Evolutionary conservation across 1,140 invertebrate genomes (phyloP), one percentile per base, ranked within the genome.

Genomic region (Cotesia glomerata): DNA sequence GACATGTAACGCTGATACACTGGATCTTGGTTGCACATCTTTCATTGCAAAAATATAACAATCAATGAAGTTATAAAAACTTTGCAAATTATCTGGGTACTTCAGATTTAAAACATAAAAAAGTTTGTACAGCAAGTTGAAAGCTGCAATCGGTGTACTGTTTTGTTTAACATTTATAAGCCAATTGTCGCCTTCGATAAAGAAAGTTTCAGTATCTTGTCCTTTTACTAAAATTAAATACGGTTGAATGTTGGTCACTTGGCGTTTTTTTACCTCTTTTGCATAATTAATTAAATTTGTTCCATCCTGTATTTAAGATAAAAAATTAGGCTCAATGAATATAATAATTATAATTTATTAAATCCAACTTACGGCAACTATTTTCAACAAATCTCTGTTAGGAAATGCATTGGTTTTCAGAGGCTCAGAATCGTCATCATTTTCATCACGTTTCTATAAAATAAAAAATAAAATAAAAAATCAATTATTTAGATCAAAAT

Each of bases 11-110:
- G 54, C 11, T 13, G 54, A 58, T 5, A 58, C 54, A 58, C 11
- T 14, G 7, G 45, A 49, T n/a, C 45, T 49, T 49, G 45, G 45
- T 49, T n/a, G 45, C 45, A n/a, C 45, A 49, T 49, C 13, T 9
- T 49, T n/a, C 61, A 63, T 54, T 13, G 52, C 49, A 52, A 14
- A 68, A 13, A 68, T 13, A 32, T 68, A 68, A 32, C 13, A 56
- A 51, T 52, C 66, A 8, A 68, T 16, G 51, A 68, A 54, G 26
- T 56, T 68, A 32, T 68, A 68, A 32, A 68, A 68, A 35, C 54
- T 68, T n/a, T 26, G 49, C 14, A 68, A 68, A 56, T 32, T 52
- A 4, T 68, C 51, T 13, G 66, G 66, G 9, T 54, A 68, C 13
- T 54, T 35, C 5, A 56, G 13, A 56, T 68, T 68, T 5, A 52